These are phyloP conservation scores for Camelus dromedarius DNA, from an alignment of 2,113 vertebrate species.

Conservation along the genomic window DNA sequence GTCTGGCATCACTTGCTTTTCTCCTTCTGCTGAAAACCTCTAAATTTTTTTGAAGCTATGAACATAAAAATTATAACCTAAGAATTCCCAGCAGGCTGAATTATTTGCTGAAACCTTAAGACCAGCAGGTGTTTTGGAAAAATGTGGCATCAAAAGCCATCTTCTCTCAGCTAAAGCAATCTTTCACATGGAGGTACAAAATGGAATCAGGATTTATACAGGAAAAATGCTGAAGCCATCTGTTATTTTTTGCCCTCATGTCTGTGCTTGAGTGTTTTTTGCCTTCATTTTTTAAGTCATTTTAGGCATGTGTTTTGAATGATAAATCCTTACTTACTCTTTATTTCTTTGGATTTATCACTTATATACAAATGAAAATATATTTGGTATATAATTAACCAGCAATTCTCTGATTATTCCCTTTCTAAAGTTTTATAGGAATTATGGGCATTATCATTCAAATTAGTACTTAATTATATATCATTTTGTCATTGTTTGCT, in stretches of 20 bases:
- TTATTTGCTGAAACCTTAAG: constrained; percentile 60
- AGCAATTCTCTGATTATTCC: background rate
- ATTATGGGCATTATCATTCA: background rate
- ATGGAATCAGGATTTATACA: constrained; percentile 9
- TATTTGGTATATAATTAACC: background rate
- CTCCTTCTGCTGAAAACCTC: constrained; percentile 42
- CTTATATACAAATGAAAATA: background rate
- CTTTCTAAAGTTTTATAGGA: background rate
- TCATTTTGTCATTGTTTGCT: background rate
- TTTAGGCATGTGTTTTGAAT: constrained; percentile 1
- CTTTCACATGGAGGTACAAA: constrained; percentile 47
- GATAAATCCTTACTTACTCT: background rate
- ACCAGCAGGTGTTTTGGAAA: constrained; percentile 53
- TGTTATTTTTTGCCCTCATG: constrained; percentile 34
- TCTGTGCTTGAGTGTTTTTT: background rate
- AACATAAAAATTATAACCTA: constrained; percentile 65
- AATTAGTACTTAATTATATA: background rate
- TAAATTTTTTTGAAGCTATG: constrained; percentile 31
- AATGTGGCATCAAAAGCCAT: constrained; percentile 63
- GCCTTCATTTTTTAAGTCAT: background rate
- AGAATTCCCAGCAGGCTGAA: constrained; percentile 40
- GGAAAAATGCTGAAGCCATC: constrained; percentile 48
- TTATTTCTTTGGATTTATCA: background rate
- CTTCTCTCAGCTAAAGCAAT: constrained; percentile 2
- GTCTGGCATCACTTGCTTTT: background rate